phyloP scores from a whole-genome alignment of 2,797 vertebrate species.

The Anguilla pacifica region DNA sequence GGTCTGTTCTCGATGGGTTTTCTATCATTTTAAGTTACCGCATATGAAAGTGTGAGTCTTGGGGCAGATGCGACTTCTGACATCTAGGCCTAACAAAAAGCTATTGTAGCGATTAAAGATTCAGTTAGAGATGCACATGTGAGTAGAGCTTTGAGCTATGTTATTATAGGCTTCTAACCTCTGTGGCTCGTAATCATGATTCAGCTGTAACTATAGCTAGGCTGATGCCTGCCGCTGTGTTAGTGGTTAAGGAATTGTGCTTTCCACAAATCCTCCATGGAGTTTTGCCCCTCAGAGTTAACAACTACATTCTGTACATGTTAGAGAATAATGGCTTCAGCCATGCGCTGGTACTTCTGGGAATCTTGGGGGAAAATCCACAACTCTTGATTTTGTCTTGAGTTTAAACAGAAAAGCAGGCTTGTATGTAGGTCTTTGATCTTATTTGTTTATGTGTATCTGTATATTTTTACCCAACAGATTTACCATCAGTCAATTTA shows the following conservation, averaged over 20 bases:
- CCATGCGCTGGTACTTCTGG: not conserved
- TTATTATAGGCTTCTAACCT: not conserved
- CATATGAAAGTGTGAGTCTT: not conserved
- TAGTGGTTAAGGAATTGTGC: not conserved
- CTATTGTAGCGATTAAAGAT: not conserved
- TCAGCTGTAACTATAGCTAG: constrained; percentile 20
- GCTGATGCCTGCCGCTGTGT: constrained; percentile 14
- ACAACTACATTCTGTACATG: constrained; percentile 2
- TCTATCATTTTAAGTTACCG: not conserved
- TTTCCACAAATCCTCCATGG: not conserved
- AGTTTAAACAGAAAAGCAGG: constrained; percentile 7
- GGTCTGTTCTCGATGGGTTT: not conserved
- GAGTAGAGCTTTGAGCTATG: not conserved
- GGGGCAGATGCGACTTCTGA: not conserved
- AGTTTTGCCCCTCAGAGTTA: not conserved
- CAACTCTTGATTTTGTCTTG: not conserved
- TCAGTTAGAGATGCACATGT: not conserved
- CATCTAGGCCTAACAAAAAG: not conserved
- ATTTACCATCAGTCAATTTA: not conserved
- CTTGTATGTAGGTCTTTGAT: constrained; percentile 6
- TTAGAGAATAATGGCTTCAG: not conserved
- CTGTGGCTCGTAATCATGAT: not conserved
- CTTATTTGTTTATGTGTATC: not conserved
- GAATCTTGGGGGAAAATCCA: not conserved
- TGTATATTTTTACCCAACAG: not conserved